Conservation (phyloP, 2,888 invertebrate species). For the Zele albiditarsus region DNA sequence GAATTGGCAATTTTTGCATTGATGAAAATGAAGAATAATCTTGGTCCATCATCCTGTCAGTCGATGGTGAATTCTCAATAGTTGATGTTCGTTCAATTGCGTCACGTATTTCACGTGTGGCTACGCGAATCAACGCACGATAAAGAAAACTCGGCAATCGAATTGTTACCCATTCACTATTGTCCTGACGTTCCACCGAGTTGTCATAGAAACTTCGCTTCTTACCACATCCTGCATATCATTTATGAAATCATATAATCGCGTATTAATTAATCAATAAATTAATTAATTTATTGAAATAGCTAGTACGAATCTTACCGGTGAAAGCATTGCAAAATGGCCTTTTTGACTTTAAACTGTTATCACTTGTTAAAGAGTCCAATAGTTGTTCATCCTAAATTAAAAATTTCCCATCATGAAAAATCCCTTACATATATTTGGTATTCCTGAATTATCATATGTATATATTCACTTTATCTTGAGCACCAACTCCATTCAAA, state of each 20-base stretch:
- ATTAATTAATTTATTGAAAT: conserved; percentile 18
- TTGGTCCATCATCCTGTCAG: conserved; percentile 20
- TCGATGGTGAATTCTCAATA: conserved; percentile 28
- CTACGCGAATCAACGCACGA: conserved; percentile 56
- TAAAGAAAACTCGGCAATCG: conserved; percentile 59
- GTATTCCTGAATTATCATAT: not conserved
- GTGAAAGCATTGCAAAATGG: conserved; percentile 94
- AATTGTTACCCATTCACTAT: conserved; percentile 36
- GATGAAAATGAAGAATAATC: conserved; percentile 33
- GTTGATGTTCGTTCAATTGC: conserved; percentile 45
- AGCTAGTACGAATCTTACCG: conserved; percentile 77
- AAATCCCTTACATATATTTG: no score
- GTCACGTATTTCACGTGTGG: conserved; percentile 52
- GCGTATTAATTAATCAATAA: conserved; percentile 3
- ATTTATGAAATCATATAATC: not conserved
- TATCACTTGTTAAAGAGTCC: conserved; percentile 48
- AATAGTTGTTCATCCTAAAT: conserved; percentile 52
- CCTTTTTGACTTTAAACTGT: conserved; percentile 75
- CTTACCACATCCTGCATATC: conserved; percentile 60
- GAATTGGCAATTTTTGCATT: conserved; percentile 39
- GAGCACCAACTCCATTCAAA: not conserved
- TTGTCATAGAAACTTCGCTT: conserved; percentile 57
- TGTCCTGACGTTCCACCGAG: conserved; percentile 39
- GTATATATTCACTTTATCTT: conserved; percentile 31
- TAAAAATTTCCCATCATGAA: not conserved